These are phyloP conservation scores for Cossypha heuglini DNA, from an alignment of 2,797 vertebrate genomes.

Conservation along the genomic window DNA sequence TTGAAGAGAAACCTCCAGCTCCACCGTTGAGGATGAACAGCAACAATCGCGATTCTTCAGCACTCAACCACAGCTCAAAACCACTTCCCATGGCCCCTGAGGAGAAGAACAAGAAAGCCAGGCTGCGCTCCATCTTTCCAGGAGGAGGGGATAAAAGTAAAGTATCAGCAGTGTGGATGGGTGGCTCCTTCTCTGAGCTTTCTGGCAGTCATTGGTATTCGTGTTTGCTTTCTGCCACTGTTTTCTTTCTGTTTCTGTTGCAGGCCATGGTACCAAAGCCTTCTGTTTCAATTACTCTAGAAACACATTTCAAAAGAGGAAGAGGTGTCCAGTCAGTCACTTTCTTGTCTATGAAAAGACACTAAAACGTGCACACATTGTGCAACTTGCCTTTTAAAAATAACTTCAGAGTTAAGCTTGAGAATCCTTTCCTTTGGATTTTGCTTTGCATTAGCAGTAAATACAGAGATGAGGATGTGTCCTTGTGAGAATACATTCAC, in stretches of 20 bases:
- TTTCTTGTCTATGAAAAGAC: not conserved
- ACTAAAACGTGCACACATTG: not conserved
- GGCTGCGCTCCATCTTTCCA: slow-evolving; percentile 97
- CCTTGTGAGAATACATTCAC: not conserved
- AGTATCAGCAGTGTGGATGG: slow-evolving; percentile 69
- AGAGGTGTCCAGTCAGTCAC: slow-evolving; percentile 3
- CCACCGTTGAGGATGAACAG: slow-evolving; percentile 99
- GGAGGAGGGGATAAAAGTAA: slow-evolving; percentile 98
- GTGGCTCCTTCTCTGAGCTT: not conserved
- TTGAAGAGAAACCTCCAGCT: slow-evolving; percentile 98
- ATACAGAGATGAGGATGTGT: not conserved
- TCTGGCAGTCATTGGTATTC: not conserved
- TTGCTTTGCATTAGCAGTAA: not conserved
- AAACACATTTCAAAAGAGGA: slow-evolving; percentile 17
- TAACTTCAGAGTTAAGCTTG: not conserved
- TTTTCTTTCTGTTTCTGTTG: not conserved
- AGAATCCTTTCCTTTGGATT: not conserved
- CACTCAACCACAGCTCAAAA: slow-evolving; percentile 93
- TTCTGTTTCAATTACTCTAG: slow-evolving; percentile 5
- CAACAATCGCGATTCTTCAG: slow-evolving; percentile 94
- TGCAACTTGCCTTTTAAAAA: not conserved
- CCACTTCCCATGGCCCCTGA: slow-evolving; percentile 98
- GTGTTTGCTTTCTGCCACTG: not conserved
- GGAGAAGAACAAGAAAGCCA: slow-evolving; percentile 99
- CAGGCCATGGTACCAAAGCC: not conserved